Evolutionary conservation across 2,797 vertebrate genomes (phyloP), one percentile per base, ranked within the genome.

Genomic region (Bradypodion pumilum): DNA sequence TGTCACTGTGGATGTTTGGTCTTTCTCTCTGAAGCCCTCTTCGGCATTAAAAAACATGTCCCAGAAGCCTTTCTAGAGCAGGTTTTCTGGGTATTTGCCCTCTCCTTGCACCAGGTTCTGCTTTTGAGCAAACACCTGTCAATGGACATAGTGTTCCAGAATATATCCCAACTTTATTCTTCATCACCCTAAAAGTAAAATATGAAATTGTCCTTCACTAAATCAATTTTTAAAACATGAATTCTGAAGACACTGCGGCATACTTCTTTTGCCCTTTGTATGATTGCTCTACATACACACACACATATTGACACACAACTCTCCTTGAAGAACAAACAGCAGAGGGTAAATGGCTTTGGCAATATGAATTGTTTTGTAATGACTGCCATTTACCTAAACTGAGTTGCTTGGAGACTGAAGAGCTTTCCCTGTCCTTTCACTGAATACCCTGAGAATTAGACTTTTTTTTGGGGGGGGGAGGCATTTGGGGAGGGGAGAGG

Each of bases 301-400:
- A 4, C 44, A 79, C 1, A 12, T 9, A 77, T 23, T 42, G 25
- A 32, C 25, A 69, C 46, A 66, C 15, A 0, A 0, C 32, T 60
- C 25, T 21, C 16, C 0, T 0, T 27, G 21, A 80, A 40, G 74
- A 80, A 74, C 44, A 74, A 81, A n/a, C 69, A 49, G 73, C 56
- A 42, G 52, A 16, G 29, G n/a, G 37, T 74, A 52, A 46, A 12
- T 0, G 73, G 56, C 59, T 77, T 46, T 66, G 16, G 72, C 59
- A n/a, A 35, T 29, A 44, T 35, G 0, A 84, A 73, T 23, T 3
- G 42, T 78, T 70, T 32, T 23, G 8, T 70, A 81, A 72, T 0
- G 0, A 37, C 65, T 84, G 56, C 35, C 1, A 0, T 79, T 87
- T 73, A 60, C 23, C 27, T 19, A 73, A 0, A 0, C 42, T 69